Base-by-base conservation (phyloP, 2,113 vertebrate species). In the Phylloscopus trochilus region DNA sequence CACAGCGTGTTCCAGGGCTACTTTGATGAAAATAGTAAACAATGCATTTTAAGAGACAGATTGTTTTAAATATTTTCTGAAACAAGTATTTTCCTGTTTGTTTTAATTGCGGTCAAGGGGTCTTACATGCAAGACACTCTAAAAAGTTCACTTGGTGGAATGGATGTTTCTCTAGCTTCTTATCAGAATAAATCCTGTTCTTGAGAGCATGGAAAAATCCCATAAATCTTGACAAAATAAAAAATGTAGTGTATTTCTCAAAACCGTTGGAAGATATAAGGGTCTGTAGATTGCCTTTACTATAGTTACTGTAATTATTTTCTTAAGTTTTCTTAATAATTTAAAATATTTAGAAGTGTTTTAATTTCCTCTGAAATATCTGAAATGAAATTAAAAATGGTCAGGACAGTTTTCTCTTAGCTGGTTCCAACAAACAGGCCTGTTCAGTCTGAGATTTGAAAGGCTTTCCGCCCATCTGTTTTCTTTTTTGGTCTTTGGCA, bases 381-480 rank as follows among this genome's bases (percentile, higher is more conserved):
- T 64, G 46, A 88, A 86, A 78, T 10, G 0, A 78, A 93, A 92
- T 56, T 21, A 74, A 74, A 91, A 88, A 59, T 30, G 16, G 60
- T 53, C 35, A 78, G 68, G 53, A 43, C 49, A 64, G 24, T 60
- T 88, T 89, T 89, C 49, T 94, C 30, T 90, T 66, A 87, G 62
- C 52, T 72, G 8, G 28, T 93, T 95, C 86, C 90, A 95, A 49
- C 26, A 90, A 94, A 72, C 28, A 90, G 62, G 52, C 60, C 79
- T 89, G 69, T 90, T 87, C 74, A 75, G 47, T n/a, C 79, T 70
- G 86, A 90, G 76, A 93, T 93, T 89, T 95, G 66, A 97, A 91
- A 92, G 56, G 87, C 74, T 94, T 95, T 89, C 89, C 0, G 0
- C 44, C 87, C 93, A 94, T 94, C 96, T 96, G 90, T 85, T 91